A percentile compares a stretch with the other conserved stretches of the same genome.
Conservation (phyloP, 2,888 invertebrate species). For the Tanypteryx hageni region DNA sequence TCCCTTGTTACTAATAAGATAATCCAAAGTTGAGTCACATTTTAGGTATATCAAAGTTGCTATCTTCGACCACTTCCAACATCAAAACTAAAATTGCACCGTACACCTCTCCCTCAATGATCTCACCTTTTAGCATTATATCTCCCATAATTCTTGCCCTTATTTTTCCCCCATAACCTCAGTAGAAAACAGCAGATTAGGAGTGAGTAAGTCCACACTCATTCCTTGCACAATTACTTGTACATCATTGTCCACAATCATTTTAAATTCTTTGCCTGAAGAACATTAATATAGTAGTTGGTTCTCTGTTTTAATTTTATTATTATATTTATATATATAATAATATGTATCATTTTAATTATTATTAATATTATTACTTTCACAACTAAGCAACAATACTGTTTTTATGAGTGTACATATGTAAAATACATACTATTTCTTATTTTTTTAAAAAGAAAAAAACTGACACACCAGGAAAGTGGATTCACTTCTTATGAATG, state of each 20-base stretch:
- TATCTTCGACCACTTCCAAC: constrained; percentile 48
- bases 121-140: constrained; percentile 36
- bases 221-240: constrained; percentile 58
- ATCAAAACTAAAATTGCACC: constrained; percentile 63
- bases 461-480: constrained; percentile 63
- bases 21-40: constrained; percentile 63
- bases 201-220: constrained; percentile 57
- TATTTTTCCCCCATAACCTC: constrained; percentile 11
- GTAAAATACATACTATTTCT: constrained; percentile 64
- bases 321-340: constrained; percentile 69
- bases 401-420: constrained; percentile 69
- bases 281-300: constrained; percentile 74
- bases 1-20: constrained; percentile 35
- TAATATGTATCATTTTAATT: constrained; percentile 70
- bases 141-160: constrained; percentile 48
- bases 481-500: constrained; percentile 54
- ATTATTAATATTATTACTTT: constrained; percentile 72
- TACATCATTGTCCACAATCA: constrained; percentile 52
- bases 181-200: constrained; percentile 57
- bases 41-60: constrained; percentile 50
- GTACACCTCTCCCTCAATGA: constrained; percentile 58
- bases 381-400: constrained; percentile 75
- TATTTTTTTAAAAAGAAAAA: constrained; percentile 58
- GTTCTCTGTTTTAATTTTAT: constrained; percentile 72
- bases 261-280: constrained; percentile 71